Conservation (phyloP, 2,888 invertebrate species). For the Amiota mariae region DNA sequence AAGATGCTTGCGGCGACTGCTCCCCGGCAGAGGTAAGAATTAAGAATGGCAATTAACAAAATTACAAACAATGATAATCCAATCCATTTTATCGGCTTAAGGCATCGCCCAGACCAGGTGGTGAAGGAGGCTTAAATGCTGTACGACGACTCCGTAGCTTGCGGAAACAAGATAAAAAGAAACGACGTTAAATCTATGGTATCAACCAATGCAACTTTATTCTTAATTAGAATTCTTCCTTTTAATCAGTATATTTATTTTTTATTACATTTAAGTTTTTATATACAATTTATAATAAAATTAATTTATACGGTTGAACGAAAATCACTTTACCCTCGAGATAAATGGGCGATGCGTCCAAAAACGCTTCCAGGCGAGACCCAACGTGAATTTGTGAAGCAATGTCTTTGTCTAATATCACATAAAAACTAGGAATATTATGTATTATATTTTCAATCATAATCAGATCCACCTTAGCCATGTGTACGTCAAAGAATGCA, state of each 20-base stretch:
- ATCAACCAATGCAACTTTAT: neutral
- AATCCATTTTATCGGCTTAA: slow-evolving; percentile 10
- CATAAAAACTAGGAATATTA: slow-evolving; percentile 28
- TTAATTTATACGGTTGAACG: slow-evolving; percentile 46
- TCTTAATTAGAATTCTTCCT: slow-evolving; percentile 21
- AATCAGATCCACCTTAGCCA: slow-evolving; percentile 39
- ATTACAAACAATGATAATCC: no score
- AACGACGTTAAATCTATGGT: slow-evolving; percentile 60
- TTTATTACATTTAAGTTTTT: slow-evolving; percentile 27
- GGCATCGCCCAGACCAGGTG: slow-evolving; percentile 34
- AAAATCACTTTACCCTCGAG: slow-evolving; percentile 41
- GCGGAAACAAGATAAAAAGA: slow-evolving; percentile 70
- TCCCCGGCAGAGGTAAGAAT: slow-evolving; percentile 28
- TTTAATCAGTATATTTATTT: slow-evolving; percentile 31
- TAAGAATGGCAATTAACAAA: no score
- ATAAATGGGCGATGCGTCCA: slow-evolving; percentile 35
- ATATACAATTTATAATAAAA: slow-evolving; percentile 43
- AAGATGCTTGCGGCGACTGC: slow-evolving; percentile 51
- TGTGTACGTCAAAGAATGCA: slow-evolving; percentile 41
- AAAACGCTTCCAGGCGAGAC: slow-evolving; percentile 37
- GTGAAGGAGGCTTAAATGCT: slow-evolving; percentile 47
- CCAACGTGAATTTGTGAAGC: slow-evolving; percentile 10
- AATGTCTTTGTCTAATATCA: slow-evolving; percentile 33
- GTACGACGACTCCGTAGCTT: slow-evolving; percentile 69
- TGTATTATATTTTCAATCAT: neutral